Conservation (phyloP, 2,888 invertebrate genomes). For the Lycocerus yunnanus region DNA sequence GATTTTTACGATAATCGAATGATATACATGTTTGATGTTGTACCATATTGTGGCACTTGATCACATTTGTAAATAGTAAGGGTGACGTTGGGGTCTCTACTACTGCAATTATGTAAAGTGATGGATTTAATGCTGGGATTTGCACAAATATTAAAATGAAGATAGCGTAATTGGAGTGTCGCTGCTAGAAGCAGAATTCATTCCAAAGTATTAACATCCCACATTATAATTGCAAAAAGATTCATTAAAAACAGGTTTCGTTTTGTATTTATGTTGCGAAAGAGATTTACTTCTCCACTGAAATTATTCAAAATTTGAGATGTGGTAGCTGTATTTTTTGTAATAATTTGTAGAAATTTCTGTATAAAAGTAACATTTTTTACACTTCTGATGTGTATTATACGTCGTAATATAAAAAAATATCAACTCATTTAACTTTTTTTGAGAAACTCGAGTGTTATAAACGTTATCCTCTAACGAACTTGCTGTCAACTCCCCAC, state of each 20-base stretch:
- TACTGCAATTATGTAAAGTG: slow-evolving; percentile 36
- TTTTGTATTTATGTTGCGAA: background rate
- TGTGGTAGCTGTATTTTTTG: background rate
- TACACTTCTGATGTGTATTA: no score
- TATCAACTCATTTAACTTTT: background rate
- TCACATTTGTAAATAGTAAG: slow-evolving; percentile 8
- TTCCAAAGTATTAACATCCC: slow-evolving; percentile 7
- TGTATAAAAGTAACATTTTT: background rate
- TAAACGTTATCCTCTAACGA: slow-evolving; percentile 8
- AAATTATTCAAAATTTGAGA: background rate
- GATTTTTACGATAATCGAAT: slow-evolving; percentile 1
- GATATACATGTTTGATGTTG: slow-evolving; percentile 1
- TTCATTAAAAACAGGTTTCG: slow-evolving; percentile 3
- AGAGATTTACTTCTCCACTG: background rate
- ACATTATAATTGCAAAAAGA: slow-evolving; percentile 14
- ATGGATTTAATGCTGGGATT: slow-evolving; percentile 30
- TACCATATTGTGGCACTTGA: slow-evolving; percentile 8
- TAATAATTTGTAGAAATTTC: background rate
- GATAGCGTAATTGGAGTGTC: slow-evolving; percentile 19
- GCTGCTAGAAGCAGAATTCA: slow-evolving; percentile 21
- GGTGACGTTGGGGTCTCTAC: slow-evolving; percentile 8
- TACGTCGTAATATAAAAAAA: no score
- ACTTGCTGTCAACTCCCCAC: slow-evolving; percentile 4
- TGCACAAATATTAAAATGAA: slow-evolving; percentile 23
- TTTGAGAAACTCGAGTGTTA: background rate